Evolutionary conservation across 2,888 invertebrate species (phyloP).

Genomic region (Stratiomys singularior): DNA sequence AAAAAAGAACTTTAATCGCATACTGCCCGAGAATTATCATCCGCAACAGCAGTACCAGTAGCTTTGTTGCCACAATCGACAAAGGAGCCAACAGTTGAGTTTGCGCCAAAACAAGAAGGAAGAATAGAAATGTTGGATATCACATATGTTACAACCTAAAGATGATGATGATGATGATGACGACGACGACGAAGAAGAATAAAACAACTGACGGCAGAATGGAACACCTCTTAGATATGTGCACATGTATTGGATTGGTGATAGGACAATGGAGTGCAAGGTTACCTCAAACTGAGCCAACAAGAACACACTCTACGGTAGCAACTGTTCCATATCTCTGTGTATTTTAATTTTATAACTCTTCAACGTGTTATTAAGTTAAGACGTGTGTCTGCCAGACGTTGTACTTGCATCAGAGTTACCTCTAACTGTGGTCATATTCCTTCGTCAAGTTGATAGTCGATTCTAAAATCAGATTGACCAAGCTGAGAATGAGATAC

Average conservation of each 20-base stretch:
- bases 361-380: conserved; percentile 56
- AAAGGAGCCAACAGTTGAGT: conserved; percentile 5
- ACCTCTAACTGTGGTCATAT: conserved; percentile 22
- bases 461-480: conserved; percentile 13
- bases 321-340: conserved; percentile 55
- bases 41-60: conserved; percentile 29
- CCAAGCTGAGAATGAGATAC: neutral
- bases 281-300: neutral
- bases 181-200: conserved; percentile 2
- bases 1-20: conserved; percentile 51
- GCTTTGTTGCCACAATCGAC: conserved; percentile 5
- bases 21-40: conserved; percentile 37
- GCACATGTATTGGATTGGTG: conserved; percentile 1
- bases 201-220: conserved; percentile 1
- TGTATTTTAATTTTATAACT: conserved; percentile 57
- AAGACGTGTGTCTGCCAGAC: conserved; percentile 57
- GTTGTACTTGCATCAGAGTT: conserved; percentile 53
- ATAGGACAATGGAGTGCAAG: neutral
- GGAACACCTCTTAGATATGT: conserved; percentile 18
- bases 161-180: conserved; percentile 12
- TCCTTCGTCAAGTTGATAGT: neutral
- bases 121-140: conserved; percentile 3
- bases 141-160: conserved; percentile 23
- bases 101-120: neutral
- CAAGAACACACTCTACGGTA: conserved; percentile 52